Evolutionary conservation across 2,797 vertebrate species (phyloP).

Genomic region (Ispidina lecontei): DNA sequence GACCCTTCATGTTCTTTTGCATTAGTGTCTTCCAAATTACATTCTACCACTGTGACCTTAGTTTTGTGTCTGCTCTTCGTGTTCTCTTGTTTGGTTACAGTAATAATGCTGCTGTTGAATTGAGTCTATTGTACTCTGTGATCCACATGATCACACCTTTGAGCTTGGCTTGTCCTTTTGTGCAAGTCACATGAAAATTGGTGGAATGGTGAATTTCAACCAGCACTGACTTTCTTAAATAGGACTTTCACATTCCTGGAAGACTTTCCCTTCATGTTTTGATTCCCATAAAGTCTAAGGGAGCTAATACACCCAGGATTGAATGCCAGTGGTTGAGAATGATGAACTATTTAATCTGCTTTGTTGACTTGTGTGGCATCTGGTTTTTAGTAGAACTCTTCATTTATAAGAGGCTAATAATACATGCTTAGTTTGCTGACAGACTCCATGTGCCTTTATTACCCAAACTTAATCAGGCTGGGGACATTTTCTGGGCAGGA

Average conservation of each 20-base stretch:
- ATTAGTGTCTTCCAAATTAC: slow-evolving; percentile 3
- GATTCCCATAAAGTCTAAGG: not conserved
- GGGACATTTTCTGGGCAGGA: not conserved
- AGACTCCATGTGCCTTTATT: not conserved
- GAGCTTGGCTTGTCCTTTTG: not conserved
- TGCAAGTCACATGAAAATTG: not conserved
- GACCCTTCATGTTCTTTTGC: not conserved
- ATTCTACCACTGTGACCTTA: not conserved
- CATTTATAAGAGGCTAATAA: not conserved
- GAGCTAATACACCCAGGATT: not conserved
- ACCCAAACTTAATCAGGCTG: not conserved
- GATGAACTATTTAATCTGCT: not conserved
- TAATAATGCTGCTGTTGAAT: not conserved
- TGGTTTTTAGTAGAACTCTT: not conserved
- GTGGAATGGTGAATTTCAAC: not conserved
- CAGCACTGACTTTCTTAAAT: not conserved
- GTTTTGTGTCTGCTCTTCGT: slow-evolving; percentile 17
- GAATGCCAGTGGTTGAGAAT: not conserved
- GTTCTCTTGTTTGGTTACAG: not conserved
- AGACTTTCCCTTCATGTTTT: not conserved
- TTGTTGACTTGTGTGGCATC: not conserved
- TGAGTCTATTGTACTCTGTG: not conserved
- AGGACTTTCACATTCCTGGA: not conserved
- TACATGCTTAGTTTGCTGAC: not conserved
- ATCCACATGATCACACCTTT: not conserved